phyloP scores from a whole-genome alignment of 1,140 invertebrate genomes.

The Drosophila nasuta region DNA sequence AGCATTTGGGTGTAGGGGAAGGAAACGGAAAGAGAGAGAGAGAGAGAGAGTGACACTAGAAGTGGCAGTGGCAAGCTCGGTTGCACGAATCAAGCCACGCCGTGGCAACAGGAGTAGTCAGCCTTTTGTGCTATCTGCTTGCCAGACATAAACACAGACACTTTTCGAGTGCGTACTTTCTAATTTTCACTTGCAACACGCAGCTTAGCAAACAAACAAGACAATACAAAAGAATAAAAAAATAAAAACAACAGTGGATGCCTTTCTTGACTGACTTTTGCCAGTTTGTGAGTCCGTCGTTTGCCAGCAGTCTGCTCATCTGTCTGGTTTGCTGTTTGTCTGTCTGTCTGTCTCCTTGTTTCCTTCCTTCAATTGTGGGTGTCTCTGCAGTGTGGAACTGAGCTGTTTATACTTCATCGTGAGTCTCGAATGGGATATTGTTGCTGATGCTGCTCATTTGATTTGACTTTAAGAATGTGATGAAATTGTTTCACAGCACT shows the following conservation, averaged over 20 bases:
- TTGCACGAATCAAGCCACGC: conserved; percentile 21
- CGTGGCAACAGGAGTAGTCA: conserved; percentile 7
- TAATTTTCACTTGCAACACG: conserved; percentile 79
- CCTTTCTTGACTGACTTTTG: conserved; percentile 72
- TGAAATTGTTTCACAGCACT: conserved; percentile 53
- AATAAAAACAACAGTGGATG: conserved; percentile 48
- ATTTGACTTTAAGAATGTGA: conserved; percentile 55
- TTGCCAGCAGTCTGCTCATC: conserved; percentile 2
- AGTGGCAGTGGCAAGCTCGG: conserved; percentile 16
- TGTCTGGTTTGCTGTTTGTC: background rate
- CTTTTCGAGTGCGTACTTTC: conserved; percentile 80
- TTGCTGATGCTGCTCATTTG: conserved; percentile 37
- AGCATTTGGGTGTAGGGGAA: conserved; percentile 11
- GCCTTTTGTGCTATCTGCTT: conserved; percentile 46
- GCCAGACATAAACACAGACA: conserved; percentile 77
- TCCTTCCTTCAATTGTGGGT: conserved; percentile 57
- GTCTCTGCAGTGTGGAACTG: conserved; percentile 41
- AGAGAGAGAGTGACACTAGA: background rate
- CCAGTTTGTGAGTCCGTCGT: conserved; percentile 26
- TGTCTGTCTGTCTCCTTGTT: conserved; percentile 20
- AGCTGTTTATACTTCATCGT: conserved; percentile 59
- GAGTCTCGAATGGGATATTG: conserved; percentile 11
- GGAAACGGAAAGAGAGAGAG: too few relatives aligned
- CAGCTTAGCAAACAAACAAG: conserved; percentile 66
- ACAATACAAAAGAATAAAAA: conserved; percentile 28